A percentile compares a stretch with the other conserved stretches of the same genome.
Evolutionary conservation across 2,888 invertebrate species (phyloP).

Genomic region (Crematogaster levior): DNA sequence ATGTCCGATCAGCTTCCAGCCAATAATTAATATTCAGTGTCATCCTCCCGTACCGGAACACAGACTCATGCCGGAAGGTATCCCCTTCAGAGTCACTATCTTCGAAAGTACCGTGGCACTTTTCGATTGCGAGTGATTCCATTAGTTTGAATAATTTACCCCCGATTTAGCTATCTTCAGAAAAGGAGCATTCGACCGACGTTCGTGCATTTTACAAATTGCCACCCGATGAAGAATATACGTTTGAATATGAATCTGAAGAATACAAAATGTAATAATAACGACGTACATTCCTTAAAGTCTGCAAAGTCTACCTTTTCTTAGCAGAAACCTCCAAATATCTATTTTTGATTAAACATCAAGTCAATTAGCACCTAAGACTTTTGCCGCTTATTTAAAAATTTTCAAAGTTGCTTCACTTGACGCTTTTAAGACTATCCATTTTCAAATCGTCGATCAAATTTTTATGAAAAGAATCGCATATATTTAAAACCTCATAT

Average conservation of each 20-base stretch:
- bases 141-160: constrained; percentile 49
- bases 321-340: neutral
- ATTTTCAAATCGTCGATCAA: neutral
- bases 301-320: neutral
- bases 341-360: neutral
- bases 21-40: constrained; percentile 56
- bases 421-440: neutral
- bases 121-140: constrained; percentile 46
- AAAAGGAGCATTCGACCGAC: neutral
- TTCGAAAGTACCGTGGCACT: constrained; percentile 42
- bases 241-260: neutral
- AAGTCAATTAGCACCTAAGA: neutral
- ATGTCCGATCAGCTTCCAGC: constrained; percentile 53
- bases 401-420: neutral
- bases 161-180: neutral
- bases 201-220: constrained; percentile 46
- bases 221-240: neutral
- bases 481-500: neutral
- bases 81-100: constrained; percentile 5
- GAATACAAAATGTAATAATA: neutral
- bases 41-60: constrained; percentile 37
- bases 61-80: constrained; percentile 23
- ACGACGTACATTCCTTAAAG: neutral
- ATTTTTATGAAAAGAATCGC: neutral
- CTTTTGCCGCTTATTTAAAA: neutral